Evolutionary conservation across 2,888 invertebrate genomes (phyloP).

Genomic region (Dryadula phaetusa): DNA sequence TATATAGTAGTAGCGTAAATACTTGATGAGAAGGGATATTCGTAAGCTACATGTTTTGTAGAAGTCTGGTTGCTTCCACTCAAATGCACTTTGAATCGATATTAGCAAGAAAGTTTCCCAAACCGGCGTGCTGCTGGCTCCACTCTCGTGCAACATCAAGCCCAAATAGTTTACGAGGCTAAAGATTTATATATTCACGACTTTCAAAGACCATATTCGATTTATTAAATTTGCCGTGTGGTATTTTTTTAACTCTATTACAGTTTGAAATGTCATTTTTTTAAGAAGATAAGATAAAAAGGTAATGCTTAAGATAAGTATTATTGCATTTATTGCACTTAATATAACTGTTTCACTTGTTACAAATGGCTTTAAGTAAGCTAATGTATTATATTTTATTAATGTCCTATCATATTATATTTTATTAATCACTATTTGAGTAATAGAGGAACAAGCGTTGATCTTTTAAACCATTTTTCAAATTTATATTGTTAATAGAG

Average conservation of each 20-base stretch:
- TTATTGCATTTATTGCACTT: too few relatives aligned
- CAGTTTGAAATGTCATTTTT: too few relatives aligned
- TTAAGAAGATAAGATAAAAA: too few relatives aligned
- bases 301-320: too few relatives aligned
- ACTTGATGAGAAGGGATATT: constrained; percentile 10
- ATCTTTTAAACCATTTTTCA: too few relatives aligned
- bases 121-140: constrained; percentile 30
- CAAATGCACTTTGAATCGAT: constrained; percentile 36
- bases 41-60: constrained; percentile 18
- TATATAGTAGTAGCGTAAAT: not conserved
- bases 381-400: too few relatives aligned
- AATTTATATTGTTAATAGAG: too few relatives aligned
- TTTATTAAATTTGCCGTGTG: not conserved
- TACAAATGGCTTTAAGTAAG: too few relatives aligned
- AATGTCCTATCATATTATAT: too few relatives aligned
- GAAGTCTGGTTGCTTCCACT: constrained; percentile 35
- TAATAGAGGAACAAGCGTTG: too few relatives aligned
- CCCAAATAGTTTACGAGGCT: constrained; percentile 25
- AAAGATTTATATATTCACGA: constrained; percentile 17
- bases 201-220: constrained; percentile 3
- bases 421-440: too few relatives aligned
- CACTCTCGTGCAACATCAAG: constrained; percentile 30
- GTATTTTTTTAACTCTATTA: not conserved
- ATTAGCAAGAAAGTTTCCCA: constrained; percentile 33
- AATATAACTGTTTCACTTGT: too few relatives aligned